Base-by-base conservation (phyloP, 1,140 invertebrate species). In the Bombus turneri region DNA sequence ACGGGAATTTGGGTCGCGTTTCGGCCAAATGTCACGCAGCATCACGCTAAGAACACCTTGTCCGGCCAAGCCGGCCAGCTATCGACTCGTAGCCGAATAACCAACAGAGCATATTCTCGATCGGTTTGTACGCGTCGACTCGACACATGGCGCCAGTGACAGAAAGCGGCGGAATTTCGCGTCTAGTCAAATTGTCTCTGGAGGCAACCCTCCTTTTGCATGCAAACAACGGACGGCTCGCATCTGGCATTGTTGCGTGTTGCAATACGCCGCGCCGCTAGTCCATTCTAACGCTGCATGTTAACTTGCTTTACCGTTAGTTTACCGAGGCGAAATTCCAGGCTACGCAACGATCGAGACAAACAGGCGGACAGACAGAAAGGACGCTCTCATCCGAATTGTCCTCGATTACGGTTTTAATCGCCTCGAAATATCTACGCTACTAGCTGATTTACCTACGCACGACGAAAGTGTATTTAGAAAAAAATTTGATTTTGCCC, bases 111-210 rank as follows among this genome's bases (percentile, higher is more conserved):
- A 3, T 37, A 2, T 66, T n/a, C 39, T 71, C 39, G 3, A 3
- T n/a, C 28, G 37, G 66, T 34, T 59, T 74, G 72, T 77, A 66
- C 13, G 53, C 78, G 64, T 34, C 77, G 34, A 57, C 57, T 81
- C 53, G 64, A 88, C 86, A 74, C 59, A 39, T 31, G 53, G 74
- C 59, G 57, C 4, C 8, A 12, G 25, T 4, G 10, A 12, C 12
- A 73, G 87, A 88, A 79, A 88, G 72, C 69, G 71, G 59, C 15
- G 74, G 72, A 88, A 77, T 88, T 88, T 87, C 81, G 73, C 59
- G 0, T 28, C 12, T 13, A 68, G 81, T 57, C 37, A 57, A 79
- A 62, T 69, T 53, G 62, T 9, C 57, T 57, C 22, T 5, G 37
- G 12, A 53, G 43, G 47, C 57, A 22, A 31, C 9, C 71, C 59